phyloP scores from a whole-genome alignment of 2,888 invertebrate genomes.

The Ischnus inquisitorius region DNA sequence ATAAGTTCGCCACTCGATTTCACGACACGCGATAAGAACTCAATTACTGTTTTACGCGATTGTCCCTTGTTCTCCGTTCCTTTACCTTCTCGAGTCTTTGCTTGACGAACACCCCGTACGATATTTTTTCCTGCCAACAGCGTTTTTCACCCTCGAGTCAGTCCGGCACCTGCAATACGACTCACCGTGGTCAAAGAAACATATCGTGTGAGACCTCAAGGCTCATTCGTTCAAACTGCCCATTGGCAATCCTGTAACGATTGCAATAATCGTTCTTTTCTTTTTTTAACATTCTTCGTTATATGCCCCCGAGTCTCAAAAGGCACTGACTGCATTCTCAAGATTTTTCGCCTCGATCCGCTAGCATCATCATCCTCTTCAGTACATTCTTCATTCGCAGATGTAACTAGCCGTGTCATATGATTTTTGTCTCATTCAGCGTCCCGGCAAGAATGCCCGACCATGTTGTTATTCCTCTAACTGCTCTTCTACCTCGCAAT shows the following conservation, averaged over 20 bases:
- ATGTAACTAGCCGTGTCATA: constrained; percentile 40
- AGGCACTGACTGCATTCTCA: constrained; percentile 36
- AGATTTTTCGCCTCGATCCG: constrained; percentile 26
- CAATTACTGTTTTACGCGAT: constrained; percentile 79
- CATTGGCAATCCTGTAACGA: constrained; percentile 36
- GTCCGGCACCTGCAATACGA: constrained; percentile 53
- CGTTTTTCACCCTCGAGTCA: constrained; percentile 29
- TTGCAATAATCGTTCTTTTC: constrained; percentile 32
- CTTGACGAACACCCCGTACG: constrained; percentile 12
- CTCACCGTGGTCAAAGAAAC: neutral
- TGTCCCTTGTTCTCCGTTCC: constrained; percentile 66
- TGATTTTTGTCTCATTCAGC: constrained; percentile 38
- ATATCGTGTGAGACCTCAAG: constrained; percentile 4
- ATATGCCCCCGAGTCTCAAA: neutral
- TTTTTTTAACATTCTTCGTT: constrained; percentile 17
- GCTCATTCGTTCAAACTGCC: constrained; percentile 38
- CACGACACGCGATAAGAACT: constrained; percentile 77
- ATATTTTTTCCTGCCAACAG: constrained; percentile 5
- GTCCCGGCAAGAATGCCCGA: constrained; percentile 41
- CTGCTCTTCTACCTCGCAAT: constrained; percentile 36
- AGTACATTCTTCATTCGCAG: constrained; percentile 39
- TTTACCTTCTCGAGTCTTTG: neutral
- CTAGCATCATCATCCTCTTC: neutral
- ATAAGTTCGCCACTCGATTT: constrained; percentile 81
- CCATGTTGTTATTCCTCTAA: neutral